A percentile compares a stretch with the other conserved stretches of the same genome.
Conservation (phyloP, 2,888 invertebrate genomes). For the Acleris literana region DNA sequence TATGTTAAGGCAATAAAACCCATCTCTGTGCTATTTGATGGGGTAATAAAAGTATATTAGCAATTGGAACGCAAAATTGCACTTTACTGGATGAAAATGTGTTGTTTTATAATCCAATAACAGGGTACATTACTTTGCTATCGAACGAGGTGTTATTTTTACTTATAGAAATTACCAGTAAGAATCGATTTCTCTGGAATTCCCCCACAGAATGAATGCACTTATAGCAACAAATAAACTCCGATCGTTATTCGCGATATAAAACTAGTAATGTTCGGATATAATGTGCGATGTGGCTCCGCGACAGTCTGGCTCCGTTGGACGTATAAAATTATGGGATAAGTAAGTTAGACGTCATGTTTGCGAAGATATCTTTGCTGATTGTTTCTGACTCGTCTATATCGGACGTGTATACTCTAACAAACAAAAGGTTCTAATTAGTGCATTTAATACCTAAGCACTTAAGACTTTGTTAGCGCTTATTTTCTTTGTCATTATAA, state of each 20-base stretch:
- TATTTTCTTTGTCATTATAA: too few relatives aligned
- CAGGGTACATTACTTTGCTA: too few relatives aligned
- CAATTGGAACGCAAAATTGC: conserved; percentile 14
- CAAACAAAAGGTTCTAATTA: too few relatives aligned
- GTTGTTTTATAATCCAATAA: background rate
- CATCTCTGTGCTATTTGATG: conserved; percentile 15
- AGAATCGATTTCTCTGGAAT: background rate
- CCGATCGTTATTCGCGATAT: conserved; percentile 1
- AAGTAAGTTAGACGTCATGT: conserved; percentile 4
- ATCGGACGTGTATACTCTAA: too few relatives aligned
- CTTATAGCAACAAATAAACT: background rate
- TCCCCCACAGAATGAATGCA: background rate
- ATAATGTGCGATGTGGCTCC: conserved; percentile 5
- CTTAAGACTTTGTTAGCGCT: too few relatives aligned
- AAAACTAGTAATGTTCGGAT: background rate
- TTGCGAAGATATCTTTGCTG: background rate
- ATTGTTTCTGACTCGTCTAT: too few relatives aligned
- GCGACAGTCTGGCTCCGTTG: conserved; percentile 30
- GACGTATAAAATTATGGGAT: background rate
- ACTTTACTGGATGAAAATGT: conserved; percentile 17
- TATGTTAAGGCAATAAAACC: conserved; percentile 30
- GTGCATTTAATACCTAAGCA: too few relatives aligned
- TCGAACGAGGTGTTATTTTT: too few relatives aligned
- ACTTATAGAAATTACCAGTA: too few relatives aligned
- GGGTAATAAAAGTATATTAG: conserved; percentile 25